Base-by-base conservation (phyloP, 92 coral and sea anemone genomes). In the Galaxea fascicularis region DNA sequence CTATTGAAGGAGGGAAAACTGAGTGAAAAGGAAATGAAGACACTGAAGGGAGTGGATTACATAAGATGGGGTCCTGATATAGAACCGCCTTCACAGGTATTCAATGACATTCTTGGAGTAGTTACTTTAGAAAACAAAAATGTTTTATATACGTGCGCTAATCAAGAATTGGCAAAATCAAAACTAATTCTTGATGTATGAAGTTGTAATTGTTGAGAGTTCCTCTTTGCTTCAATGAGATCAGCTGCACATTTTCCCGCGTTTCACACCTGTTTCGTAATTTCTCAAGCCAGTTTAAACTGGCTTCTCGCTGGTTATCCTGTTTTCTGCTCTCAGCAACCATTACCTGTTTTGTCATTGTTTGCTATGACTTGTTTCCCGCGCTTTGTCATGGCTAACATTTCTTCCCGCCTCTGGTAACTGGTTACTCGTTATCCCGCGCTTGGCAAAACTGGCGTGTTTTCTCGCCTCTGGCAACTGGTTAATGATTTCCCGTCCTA, bases 1-100 rank as follows among this genome's bases (percentile, higher is more conserved):
- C 65, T 92, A 44, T 56, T 94, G 20, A 58, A 21, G n/a, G 74
- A 17, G 13, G 60, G 75, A 14, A 22, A 30, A 54, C 60, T 80
- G 77, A 80, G 25, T 25, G 65, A 70, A 10, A 69, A 70, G 49
- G 71, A 62, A 45, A 45, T 62, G 46, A 45, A 4, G 16, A 65
- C 60, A 16, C 59, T 79, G 27, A 39, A n/a, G 5, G 74, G 84
- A 16, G 57, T 27, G 26, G 77, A 80, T 46, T 80, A 67, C 67
- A 53, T 80, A 10, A 80, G 29, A 24, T 80, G 45, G 59, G 17
- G 67, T 76, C 51, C 53, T 0, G 16, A 59, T 62, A 31, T 39
- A 15, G 52, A 21, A 18, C n/a, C 49, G 25, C 52, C 69, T n/a
- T 35, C 53, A n/a, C 80, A 76, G 80, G 80, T 76, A 57, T 18